Conservation (phyloP, 2,888 invertebrate genomes). For the Formica aserva region DNA sequence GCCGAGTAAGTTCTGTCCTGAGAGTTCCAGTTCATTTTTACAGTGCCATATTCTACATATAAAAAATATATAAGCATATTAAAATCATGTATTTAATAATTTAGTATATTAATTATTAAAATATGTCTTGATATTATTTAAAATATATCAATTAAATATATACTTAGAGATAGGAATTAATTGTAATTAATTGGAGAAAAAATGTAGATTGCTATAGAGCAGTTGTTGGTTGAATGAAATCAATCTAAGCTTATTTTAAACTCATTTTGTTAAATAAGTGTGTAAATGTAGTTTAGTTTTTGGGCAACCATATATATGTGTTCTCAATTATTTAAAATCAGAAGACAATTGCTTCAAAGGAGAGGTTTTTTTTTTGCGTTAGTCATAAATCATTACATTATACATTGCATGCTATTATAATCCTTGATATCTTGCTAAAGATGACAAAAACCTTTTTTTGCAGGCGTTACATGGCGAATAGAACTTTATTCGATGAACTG, state of each 20-base stretch:
- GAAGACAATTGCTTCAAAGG: too few species aligned
- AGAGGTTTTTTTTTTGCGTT: background rate
- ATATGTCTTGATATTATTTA: background rate
- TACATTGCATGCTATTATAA: background rate
- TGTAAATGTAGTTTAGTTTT: background rate
- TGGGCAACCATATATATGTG: too few species aligned
- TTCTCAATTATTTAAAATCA: background rate
- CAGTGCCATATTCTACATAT: background rate
- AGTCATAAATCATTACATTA: background rate
- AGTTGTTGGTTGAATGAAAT: background rate
- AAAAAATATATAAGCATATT: background rate
- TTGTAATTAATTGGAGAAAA: background rate
- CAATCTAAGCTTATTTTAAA: background rate
- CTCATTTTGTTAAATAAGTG: background rate
- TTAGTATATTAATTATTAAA: background rate
- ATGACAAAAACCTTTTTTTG: slow-evolving; percentile 73
- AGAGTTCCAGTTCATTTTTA: slow-evolving; percentile 1
- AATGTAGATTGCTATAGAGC: background rate
- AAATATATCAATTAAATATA: background rate
- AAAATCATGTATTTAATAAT: background rate
- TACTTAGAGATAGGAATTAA: background rate
- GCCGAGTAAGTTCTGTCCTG: slow-evolving; percentile 90
- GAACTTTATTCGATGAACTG: slow-evolving; percentile 90
- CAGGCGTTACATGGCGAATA: slow-evolving; percentile 91
- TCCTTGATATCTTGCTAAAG: background rate